Conservation (phyloP, 2,113 vertebrate genomes). For the Psammodynastes pulverulentus region DNA sequence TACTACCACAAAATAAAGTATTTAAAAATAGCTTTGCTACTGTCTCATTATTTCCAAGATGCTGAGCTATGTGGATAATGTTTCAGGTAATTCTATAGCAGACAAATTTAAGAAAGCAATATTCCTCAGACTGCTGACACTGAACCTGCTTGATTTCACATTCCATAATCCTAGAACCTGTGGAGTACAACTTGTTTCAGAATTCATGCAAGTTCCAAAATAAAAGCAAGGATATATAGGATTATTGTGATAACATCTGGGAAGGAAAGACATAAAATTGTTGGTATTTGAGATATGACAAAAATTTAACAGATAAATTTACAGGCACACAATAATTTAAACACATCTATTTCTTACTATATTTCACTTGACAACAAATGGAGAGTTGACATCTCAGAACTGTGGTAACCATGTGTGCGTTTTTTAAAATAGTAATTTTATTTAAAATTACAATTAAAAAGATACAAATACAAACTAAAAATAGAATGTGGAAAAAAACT, state of each 20-base stretch:
- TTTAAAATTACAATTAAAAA: neutral
- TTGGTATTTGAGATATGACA: neutral
- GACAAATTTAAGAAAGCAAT: neutral
- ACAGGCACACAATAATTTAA: neutral
- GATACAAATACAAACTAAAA: neutral
- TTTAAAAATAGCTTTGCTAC: neutral
- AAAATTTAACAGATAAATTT: neutral
- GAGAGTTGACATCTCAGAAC: neutral
- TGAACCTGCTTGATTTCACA: neutral
- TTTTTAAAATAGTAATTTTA: neutral
- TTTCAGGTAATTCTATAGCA: neutral
- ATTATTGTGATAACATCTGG: neutral
- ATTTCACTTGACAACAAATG: neutral
- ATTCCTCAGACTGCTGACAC: neutral
- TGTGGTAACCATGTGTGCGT: no score
- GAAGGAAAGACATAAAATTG: neutral
- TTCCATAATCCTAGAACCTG: neutral
- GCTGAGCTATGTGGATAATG: neutral
- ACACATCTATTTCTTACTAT: neutral
- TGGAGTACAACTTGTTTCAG: neutral
- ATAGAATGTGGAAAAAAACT: neutral
- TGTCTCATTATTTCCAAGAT: neutral
- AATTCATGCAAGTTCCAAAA: neutral
- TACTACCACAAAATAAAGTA: neutral
- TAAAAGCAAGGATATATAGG: neutral